Evolutionary conservation across 2,797 vertebrate species (phyloP).

Genomic region (Molossus alvarezi): DNA sequence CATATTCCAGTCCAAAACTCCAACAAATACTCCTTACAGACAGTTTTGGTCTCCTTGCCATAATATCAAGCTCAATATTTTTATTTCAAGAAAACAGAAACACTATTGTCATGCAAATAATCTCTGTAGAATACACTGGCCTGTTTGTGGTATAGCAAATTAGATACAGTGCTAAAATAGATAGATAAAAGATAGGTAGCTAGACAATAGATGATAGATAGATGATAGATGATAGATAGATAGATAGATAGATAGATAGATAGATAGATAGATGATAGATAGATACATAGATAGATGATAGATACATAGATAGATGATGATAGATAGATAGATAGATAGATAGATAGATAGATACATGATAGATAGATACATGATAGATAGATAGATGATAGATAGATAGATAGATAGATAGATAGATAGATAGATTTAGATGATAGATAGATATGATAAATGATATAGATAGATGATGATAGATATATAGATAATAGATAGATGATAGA

Average conservation of each 20-base stretch:
- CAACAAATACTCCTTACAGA: neutral
- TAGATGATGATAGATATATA: neutral
- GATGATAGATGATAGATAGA: neutral
- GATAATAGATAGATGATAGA: neutral
- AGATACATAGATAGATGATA: neutral
- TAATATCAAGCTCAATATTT: neutral
- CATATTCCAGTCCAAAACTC: neutral
- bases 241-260: neutral
- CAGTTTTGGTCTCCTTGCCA: neutral
- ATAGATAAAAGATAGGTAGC: neutral
- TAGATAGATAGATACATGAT: neutral
- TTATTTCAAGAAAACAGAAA: slow-evolving; percentile 47
- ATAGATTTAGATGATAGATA: neutral
- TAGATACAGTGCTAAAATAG: neutral
- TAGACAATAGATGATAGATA: neutral
- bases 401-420: neutral
- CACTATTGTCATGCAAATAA: neutral
- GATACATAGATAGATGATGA: neutral
- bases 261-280: neutral
- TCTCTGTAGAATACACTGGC: neutral
- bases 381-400: neutral
- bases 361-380: neutral
- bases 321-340: neutral
- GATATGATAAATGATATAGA: no score
- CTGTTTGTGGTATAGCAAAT: neutral